Conservation (phyloP, 2,888 invertebrate species). For the Caenorhabditis angaria region DNA sequence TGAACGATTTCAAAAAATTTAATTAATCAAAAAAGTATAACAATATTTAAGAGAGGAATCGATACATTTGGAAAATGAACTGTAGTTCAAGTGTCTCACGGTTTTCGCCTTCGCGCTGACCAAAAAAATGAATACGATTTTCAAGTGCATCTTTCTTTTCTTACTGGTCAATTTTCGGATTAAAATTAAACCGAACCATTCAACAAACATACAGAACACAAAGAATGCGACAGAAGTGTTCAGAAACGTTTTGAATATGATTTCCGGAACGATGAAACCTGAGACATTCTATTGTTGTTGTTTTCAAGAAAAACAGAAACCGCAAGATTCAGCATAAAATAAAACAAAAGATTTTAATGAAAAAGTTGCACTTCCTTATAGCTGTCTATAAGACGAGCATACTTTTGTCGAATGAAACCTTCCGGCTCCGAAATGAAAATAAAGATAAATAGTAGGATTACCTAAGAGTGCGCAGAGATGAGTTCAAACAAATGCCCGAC, state of each 20-base stretch:
- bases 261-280: not conserved
- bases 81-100: conserved; percentile 39
- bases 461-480: conserved; percentile 19
- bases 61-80: not conserved
- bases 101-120: conserved; percentile 9
- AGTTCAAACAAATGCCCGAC: conserved; percentile 34
- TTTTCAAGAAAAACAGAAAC: not conserved
- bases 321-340: not conserved
- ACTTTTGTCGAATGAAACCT: not conserved
- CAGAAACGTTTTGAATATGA: too few relatives aligned
- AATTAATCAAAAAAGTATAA: not conserved
- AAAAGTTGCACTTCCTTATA: not conserved
- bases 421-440: not conserved
- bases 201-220: not conserved
- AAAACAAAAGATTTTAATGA: not conserved
- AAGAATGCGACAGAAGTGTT: too few relatives aligned
- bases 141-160: not conserved
- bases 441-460: conserved; percentile 17
- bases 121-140: not conserved
- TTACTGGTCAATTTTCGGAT: conserved; percentile 1
- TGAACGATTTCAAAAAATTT: conserved; percentile 8
- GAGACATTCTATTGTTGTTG: not conserved
- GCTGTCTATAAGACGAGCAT: not conserved
- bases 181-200: too few relatives aligned
- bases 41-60: not conserved